Base-by-base conservation (phyloP, 2,888 invertebrate genomes). In the Baronia brevicornis region DNA sequence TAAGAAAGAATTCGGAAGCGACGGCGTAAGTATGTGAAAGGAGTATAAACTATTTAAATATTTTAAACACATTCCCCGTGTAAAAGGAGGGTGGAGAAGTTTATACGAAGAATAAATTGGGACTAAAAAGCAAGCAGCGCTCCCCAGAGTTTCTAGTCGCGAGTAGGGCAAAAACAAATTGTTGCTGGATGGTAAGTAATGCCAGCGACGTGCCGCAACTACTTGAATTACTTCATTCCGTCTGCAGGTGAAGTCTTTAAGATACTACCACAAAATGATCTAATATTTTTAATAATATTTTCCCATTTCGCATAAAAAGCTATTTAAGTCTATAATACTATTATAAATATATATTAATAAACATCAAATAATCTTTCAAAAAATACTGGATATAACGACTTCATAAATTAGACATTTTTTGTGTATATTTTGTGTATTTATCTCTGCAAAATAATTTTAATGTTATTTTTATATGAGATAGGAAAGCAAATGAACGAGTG, bases 31-130 rank as follows among this genome's bases (percentile, higher is more conserved):
- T 51, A 62, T 62, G 57, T 64, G 60, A 64, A 41, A 35, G 56
- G 55, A 60, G 61, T 63, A 71, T 73, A 73, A 73, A 68, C 65
- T 65, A 64, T 63, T 72, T 74, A 69, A 77, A 75, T 77, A 77
- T 73, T 75, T 72, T 60, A 72, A 60, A 54, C 65, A 59, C 61
- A 71, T 66, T 70, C 62, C 55, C 59, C 54, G 61, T 64, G 62
- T 57, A 60, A 70, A 71, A 71, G 70, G 67, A 71, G 63, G 62
- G 62, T 65, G 64, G 54, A 60, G 64, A 73, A 73, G 64, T 78
- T 74, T 74, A 75, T 77, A 75, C 68, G 67, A 53, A 64, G 66
- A 68, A 77, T 75, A 77, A 78, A 78, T 75, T 74, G 73, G 55
- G 72, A 73, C 73, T 70, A 74, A 77, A 74, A 77, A 75, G 73